These are phyloP conservation scores for Drosophila micromelanica DNA, from an alignment of 1,140 invertebrate species.

Conservation along the genomic window DNA sequence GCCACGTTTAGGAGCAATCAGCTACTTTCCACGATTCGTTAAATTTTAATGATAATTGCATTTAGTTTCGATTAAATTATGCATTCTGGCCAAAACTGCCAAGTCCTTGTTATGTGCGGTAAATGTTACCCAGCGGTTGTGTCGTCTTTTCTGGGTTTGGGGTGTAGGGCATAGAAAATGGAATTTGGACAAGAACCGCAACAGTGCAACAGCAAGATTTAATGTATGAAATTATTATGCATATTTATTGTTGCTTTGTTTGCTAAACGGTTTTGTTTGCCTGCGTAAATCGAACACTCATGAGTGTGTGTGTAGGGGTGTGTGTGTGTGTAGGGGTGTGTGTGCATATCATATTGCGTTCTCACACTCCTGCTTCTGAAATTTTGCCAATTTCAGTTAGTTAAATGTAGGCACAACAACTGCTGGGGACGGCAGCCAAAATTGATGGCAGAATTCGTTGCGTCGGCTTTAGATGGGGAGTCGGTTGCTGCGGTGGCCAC, in stretches of 20 bases:
- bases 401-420: conserved; percentile 76
- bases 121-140: conserved; percentile 1
- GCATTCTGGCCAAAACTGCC: not conserved
- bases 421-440: too few relatives aligned
- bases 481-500: conserved; percentile 12
- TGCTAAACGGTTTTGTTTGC: conserved; percentile 54
- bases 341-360: conserved; percentile 56
- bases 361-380: conserved; percentile 14
- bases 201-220: conserved; percentile 46
- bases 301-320: not conserved
- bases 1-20: not conserved
- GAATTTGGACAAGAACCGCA: too few relatives aligned
- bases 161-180: too few relatives aligned
- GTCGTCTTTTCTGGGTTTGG: too few relatives aligned
- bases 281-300: conserved; percentile 8
- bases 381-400: conserved; percentile 69
- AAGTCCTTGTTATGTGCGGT: not conserved
- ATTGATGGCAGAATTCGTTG: conserved; percentile 55
- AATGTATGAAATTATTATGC: conserved; percentile 74
- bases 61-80: conserved; percentile 28
- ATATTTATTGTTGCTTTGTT: conserved; percentile 73
- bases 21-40: conserved; percentile 2
- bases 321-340: not conserved
- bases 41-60: conserved; percentile 44
- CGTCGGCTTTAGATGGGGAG: conserved; percentile 26